A percentile compares a stretch with the other conserved stretches of the same genome.
These are phyloP conservation scores for Panopea generosa DNA, from an alignment of 2,888 invertebrate species.

Conservation along the genomic window DNA sequence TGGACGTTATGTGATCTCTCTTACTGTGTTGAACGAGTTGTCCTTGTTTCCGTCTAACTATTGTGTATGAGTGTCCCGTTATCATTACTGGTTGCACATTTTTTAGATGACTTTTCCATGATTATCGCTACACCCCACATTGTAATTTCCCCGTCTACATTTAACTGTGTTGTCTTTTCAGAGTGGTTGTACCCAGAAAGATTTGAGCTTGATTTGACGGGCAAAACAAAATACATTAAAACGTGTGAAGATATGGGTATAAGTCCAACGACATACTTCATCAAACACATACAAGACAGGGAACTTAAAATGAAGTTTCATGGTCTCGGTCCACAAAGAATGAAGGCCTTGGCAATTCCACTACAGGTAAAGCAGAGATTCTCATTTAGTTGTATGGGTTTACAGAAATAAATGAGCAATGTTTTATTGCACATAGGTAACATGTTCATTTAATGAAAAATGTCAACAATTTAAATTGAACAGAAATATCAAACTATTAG, in stretches of 20 bases:
- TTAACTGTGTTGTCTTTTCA: conserved; percentile 35
- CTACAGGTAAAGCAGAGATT: conserved; percentile 79
- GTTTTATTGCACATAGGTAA: background rate
- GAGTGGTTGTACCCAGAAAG: conserved; percentile 69
- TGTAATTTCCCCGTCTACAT: no score
- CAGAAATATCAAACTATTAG: no score
- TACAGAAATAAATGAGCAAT: conserved; percentile 47
- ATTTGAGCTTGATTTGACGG: conserved; percentile 73
- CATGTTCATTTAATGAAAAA: no score
- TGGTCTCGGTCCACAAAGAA: conserved; percentile 79
- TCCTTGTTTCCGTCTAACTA: no score
- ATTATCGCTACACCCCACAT: no score
- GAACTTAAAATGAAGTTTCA: conserved; percentile 77
- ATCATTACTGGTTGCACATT: no score
- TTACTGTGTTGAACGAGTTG: no score
- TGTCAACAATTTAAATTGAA: no score
- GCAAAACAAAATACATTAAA: conserved; percentile 74
- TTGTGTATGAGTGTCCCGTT: no score
- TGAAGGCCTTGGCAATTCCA: conserved; percentile 81
- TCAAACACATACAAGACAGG: conserved; percentile 74
- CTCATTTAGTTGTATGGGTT: conserved; percentile 67
- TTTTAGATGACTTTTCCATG: no score
- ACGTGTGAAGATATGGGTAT: conserved; percentile 77
- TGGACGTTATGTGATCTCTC: no score
- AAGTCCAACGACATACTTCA: conserved; percentile 76